phyloP scores from a whole-genome alignment of 1,140 invertebrate genomes.

The Trialeurodes vaporariorum region DNA sequence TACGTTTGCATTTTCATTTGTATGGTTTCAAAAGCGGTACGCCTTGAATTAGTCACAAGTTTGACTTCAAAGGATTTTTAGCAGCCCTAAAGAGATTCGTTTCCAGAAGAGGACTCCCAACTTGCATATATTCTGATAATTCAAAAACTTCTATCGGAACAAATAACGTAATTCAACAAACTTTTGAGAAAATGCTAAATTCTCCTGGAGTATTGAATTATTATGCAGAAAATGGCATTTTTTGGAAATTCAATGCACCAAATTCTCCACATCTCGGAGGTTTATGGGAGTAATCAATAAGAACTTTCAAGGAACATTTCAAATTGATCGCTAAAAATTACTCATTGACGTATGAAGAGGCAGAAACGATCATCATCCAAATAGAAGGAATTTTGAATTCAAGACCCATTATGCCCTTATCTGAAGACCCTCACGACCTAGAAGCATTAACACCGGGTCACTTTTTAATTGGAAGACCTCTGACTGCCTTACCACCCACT shows the following conservation, averaged over 20 bases:
- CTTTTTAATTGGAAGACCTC: neutral
- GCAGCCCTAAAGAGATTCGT: neutral
- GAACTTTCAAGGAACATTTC: neutral
- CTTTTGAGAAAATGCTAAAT: neutral
- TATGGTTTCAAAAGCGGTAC: neutral
- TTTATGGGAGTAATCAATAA: slow-evolving; percentile 8
- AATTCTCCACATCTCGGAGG: slow-evolving; percentile 2
- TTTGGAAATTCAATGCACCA: slow-evolving; percentile 9
- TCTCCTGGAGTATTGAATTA: neutral
- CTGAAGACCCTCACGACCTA: neutral
- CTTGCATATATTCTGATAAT: neutral
- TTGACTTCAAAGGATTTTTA: neutral
- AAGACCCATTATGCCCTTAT: neutral
- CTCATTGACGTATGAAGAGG: neutral
- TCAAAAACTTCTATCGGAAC: neutral
- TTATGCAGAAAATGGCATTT: neutral
- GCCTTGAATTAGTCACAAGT: neutral
- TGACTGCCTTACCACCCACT: neutral
- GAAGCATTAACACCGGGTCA: neutral
- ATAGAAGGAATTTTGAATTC: neutral
- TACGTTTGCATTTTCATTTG: neutral
- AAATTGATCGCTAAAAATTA: too few relatives aligned
- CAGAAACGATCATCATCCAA: neutral
- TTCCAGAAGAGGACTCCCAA: neutral
- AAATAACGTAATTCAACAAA: neutral